Evolutionary conservation across 64 coral and sea anemone species (phyloP), one percentile per base, ranked within the genome.

Genomic region (Pachyseris speciosa): DNA sequence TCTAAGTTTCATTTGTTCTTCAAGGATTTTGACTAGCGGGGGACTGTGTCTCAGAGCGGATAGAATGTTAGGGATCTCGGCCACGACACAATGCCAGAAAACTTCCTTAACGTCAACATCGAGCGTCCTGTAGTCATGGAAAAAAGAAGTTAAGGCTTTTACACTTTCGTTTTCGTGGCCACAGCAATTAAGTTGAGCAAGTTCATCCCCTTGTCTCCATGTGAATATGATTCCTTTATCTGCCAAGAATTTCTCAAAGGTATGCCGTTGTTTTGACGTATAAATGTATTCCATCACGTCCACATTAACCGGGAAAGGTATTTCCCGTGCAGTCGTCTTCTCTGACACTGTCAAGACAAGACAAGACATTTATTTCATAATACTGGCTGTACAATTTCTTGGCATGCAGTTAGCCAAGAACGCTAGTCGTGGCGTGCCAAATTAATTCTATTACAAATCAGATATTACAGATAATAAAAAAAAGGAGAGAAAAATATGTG

Each of bases 201-300:
- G 70, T 27, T 44, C 28, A 3, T 20, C 8, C 4, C 70, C 70
- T 9, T 5, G 17, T 12, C 1, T 45, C 37, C 40, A 74, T n/a
- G 22, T 24, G 39, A 74, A 22, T 10, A 11, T 39, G 22, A 39
- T 20, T 25, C 5, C 20, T 74, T 8, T 20, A 42, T 74, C n/a
- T 38, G 42, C 6, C 3, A 74, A 39, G 22, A 74, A 44, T 26
- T 12, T 44, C 1, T 0, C 8, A 24, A 74, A 74, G 9, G 25
- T 9, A 13, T 74, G 10, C 5, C 26, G n/a, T 13, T 74, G 17
- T 9, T 9, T 43, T 27, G 70, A 45, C 1, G 42, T n/a, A 17
- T 25, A 27, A 40, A 74, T 38, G 24, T 12, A 74, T 40, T 74
- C 70, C 70, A 74, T 74, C 45, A 74, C 36, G 27, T 74, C 70